A percentile compares a stretch with the other conserved stretches of the same genome.
These are phyloP conservation scores for Sebastes vulpes DNA, from an alignment of 2,797 vertebrate genomes.

Conservation along the genomic window DNA sequence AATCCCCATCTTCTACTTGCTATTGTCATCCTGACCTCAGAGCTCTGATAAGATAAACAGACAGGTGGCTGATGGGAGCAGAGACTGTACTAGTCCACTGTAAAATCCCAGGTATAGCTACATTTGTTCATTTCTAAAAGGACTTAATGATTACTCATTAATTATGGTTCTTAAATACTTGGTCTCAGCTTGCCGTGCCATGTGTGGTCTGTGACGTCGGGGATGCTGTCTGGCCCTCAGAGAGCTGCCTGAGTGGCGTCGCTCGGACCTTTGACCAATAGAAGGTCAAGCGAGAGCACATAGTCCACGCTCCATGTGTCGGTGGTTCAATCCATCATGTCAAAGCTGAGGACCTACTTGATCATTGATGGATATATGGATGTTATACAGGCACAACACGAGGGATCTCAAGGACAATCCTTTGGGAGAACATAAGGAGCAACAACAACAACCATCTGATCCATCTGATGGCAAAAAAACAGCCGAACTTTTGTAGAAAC, in stretches of 20 bases:
- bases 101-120: too few relatives aligned
- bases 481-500: neutral
- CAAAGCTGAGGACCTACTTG: conserved; percentile 25
- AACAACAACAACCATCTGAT: neutral
- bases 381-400: neutral
- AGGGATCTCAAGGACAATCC: neutral
- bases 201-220: conserved; percentile 10
- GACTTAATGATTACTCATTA: neutral
- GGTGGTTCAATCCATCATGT: conserved; percentile 58
- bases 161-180: neutral
- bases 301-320: conserved; percentile 56
- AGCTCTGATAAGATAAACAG: conserved; percentile 17
- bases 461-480: neutral
- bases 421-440: conserved; percentile 4
- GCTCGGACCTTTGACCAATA: conserved; percentile 36
- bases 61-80: neutral
- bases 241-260: conserved; percentile 51
- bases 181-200: neutral
- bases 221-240: conserved; percentile 25
- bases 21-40: conserved; percentile 32
- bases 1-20: conserved; percentile 29
- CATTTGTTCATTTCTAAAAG: neutral
- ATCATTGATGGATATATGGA: conserved; percentile 53
- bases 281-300: conserved; percentile 69
- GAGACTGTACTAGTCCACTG: neutral